Evolutionary conservation across 2,797 vertebrate species (phyloP).

Genomic region (Ptychobarbus kaznakovi): DNA sequence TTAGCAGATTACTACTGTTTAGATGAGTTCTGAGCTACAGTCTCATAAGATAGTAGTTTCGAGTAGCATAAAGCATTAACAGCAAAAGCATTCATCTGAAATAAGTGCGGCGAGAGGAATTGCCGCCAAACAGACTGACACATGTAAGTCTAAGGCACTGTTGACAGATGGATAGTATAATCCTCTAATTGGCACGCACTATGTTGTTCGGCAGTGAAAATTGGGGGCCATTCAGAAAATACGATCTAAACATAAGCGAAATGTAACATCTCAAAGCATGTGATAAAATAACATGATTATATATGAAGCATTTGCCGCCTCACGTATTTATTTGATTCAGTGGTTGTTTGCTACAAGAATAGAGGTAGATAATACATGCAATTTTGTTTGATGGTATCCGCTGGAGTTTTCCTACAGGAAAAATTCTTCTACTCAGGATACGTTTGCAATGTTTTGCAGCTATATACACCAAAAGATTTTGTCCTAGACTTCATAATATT

Average conservation of each 20-base stretch:
- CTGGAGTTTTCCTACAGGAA: neutral
- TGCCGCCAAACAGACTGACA: conserved; percentile 24
- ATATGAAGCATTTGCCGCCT: neutral
- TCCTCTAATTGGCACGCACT: conserved; percentile 41
- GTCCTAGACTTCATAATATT: conserved; percentile 4
- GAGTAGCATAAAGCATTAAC: neutral
- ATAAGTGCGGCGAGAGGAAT: conserved; percentile 22
- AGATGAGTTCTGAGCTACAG: neutral
- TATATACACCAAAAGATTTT: neutral
- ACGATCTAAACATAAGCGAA: conserved; percentile 24
- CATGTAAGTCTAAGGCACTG: conserved; percentile 11
- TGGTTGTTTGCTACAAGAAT: neutral
- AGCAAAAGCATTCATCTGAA: conserved; percentile 18
- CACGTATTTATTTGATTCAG: conserved; percentile 13
- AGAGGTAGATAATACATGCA: neutral
- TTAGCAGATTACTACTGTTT: conserved; percentile 24
- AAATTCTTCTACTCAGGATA: no score
- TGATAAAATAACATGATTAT: conserved; percentile 37
- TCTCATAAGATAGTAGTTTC: neutral
- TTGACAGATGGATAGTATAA: conserved; percentile 48
- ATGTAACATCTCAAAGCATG: conserved; percentile 36
- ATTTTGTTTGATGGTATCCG: conserved; percentile 14
- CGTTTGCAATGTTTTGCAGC: neutral
- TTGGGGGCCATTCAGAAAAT: conserved; percentile 34
- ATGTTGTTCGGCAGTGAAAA: conserved; percentile 40